Evolutionary conservation across 2,113 vertebrate genomes (phyloP).

Genomic region (Corythaeola cristata): DNA sequence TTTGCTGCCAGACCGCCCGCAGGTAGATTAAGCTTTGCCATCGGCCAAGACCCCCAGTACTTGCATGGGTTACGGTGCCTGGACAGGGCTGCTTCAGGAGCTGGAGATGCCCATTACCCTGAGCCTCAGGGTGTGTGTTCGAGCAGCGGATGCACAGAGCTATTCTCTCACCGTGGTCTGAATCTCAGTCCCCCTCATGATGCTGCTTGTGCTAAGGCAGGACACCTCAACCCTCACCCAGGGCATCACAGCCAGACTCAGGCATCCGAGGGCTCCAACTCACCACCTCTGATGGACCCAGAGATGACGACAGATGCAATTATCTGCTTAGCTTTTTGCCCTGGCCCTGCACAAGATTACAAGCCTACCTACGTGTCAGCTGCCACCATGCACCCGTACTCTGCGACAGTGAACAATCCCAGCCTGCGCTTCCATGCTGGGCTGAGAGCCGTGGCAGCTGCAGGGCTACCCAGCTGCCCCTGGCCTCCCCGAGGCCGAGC

Average conservation of each 20-base stretch:
- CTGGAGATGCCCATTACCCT: background rate
- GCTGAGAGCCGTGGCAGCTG: background rate
- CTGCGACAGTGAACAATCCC: accelerated
- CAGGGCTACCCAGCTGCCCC: background rate
- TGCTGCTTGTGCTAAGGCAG: background rate
- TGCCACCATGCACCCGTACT: accelerated
- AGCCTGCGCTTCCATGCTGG: background rate
- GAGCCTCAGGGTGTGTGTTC: background rate
- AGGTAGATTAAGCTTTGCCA: background rate
- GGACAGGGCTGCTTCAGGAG: background rate
- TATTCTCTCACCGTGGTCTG: background rate
- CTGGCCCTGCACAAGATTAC: background rate
- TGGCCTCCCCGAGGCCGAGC: background rate
- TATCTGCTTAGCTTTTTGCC: background rate
- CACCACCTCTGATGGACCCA: background rate
- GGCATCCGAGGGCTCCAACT: background rate
- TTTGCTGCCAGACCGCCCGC: background rate
- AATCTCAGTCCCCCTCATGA: background rate
- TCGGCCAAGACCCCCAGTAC: background rate
- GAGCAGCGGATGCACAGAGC: background rate
- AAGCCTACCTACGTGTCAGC: background rate
- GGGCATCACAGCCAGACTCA: background rate
- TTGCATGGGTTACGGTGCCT: background rate
- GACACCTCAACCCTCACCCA: background rate
- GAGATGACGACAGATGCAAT: accelerated